These are phyloP conservation scores for Oncorhynchus tshawytscha DNA, from an alignment of 2,113 vertebrate genomes.

Conservation along the genomic window DNA sequence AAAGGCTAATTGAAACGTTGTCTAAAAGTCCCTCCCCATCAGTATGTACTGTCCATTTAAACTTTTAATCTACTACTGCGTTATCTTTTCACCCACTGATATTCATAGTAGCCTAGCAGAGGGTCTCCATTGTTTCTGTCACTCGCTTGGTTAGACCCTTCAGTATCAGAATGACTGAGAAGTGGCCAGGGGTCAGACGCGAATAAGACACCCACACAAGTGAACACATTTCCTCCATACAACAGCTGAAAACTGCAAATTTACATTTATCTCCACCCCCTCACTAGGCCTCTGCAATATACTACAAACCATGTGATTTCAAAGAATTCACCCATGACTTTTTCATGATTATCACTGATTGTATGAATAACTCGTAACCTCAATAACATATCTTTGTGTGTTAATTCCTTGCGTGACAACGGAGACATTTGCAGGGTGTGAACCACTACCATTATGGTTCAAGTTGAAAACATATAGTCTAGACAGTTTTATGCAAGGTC, in stretches of 20 bases:
- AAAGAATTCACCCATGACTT: conserved; percentile 47
- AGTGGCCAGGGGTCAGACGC: conserved; percentile 20
- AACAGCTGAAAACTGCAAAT: background rate
- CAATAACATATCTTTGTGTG: too few species aligned
- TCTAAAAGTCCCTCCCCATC: too few species aligned
- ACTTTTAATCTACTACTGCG: background rate
- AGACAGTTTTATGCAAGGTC: too few species aligned
- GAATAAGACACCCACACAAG: conserved; percentile 34
- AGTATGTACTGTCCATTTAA: background rate
- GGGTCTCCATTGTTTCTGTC: background rate
- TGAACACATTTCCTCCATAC: background rate
- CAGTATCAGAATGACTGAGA: conserved; percentile 35
- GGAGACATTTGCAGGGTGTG: too few species aligned
- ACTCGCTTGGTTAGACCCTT: conserved; percentile 7
- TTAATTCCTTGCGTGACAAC: too few species aligned
- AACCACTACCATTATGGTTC: too few species aligned
- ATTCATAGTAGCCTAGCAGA: too few species aligned
- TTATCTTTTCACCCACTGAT: too few species aligned
- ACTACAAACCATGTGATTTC: conserved; percentile 55
- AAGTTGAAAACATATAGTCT: too few species aligned
- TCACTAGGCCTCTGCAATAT: conserved; percentile 1
- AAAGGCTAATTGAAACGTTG: background rate
- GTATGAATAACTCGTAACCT: too few species aligned
- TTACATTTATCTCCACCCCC: conserved; percentile 41
- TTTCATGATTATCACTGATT: background rate